Percentiles rank a stretch among this genome's conserved stretches.
Evolutionary conservation across 2,797 vertebrate species (phyloP).

Genomic region (Oreortyx pictus): DNA sequence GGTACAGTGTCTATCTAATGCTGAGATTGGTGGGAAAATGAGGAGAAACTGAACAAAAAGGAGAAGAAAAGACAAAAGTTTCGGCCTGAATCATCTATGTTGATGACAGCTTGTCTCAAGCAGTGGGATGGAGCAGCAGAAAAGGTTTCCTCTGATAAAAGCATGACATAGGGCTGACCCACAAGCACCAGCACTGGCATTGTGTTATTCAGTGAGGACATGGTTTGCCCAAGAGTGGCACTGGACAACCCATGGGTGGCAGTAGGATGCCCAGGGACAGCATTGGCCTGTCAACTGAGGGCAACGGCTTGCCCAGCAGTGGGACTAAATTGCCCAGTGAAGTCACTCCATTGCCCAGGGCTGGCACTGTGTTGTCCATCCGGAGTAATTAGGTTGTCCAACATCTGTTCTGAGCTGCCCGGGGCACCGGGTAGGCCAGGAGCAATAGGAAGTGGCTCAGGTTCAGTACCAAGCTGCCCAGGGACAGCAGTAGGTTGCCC

Average conservation of each 20-base stretch:
- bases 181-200: neutral
- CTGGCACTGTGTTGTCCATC: neutral
- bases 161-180: neutral
- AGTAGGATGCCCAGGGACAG: neutral
- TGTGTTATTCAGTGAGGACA: neutral
- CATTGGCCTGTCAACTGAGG: neutral
- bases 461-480: neutral
- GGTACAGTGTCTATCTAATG: neutral
- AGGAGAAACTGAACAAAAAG: neutral
- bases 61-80: neutral
- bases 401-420: neutral
- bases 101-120: neutral
- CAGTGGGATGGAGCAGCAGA: neutral
- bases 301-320: neutral
- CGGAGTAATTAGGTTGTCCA: neutral
- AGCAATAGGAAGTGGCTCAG: neutral
- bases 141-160: neutral
- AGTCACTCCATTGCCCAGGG: neutral
- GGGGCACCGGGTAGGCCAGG: neutral
- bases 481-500: neutral
- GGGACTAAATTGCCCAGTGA: neutral
- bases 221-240: neutral
- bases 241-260: neutral
- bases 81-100: fast-evolving
- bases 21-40: neutral